Base-by-base conservation (phyloP, 2,113 vertebrate species). In the Pheucticus melanocephalus region DNA sequence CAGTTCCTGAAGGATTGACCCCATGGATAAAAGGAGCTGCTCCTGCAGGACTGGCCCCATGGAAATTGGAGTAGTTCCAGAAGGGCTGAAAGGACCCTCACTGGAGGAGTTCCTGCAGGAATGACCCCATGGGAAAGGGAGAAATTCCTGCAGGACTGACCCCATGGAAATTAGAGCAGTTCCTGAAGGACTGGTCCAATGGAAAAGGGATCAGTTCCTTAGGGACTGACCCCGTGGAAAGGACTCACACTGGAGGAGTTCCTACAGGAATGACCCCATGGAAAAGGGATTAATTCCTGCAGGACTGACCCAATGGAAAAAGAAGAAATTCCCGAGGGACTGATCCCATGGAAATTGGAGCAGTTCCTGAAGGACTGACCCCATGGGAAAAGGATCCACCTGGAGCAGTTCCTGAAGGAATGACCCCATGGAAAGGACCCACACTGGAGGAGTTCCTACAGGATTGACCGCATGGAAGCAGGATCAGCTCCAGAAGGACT, bases 191-290 rank as follows among this genome's bases (percentile, higher is more conserved):
- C 18, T 45, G 44, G 23, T 7, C 42, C 42, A 16, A 8, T 18
- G 16, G 42, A 9, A 63, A 40, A 21, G 3, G 39, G 39, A 40
- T 1, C 12, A 75, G 9, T 53, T 53, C 10, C 27, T 30, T 16
- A 7, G 4, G 51, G 51, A 54, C 53, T 31, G 53, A 31, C 18
- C 2, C 11, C 28, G 19, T 21, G 19, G 31, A 56, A 21, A 56
- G 30, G 18, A 53, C 16, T 11, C 10, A 53, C 16, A 30, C 16
- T 53, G 28, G 51, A 53, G 28, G 4, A 30, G 8, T 59, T 57
- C 33, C 21, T 47, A 6, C 19, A 5, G n/a, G 39, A 47, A 0
- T 23, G 27, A 39, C 0, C 19, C 30, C 18, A 15, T 40, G 12
- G 33, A 3, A 33, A 66, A 12, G 4, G 47, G 21, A 47, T 12